Evolutionary conservation across 2,888 invertebrate species (phyloP).

Genomic region (Acanthococcus lagerstroemiae): DNA sequence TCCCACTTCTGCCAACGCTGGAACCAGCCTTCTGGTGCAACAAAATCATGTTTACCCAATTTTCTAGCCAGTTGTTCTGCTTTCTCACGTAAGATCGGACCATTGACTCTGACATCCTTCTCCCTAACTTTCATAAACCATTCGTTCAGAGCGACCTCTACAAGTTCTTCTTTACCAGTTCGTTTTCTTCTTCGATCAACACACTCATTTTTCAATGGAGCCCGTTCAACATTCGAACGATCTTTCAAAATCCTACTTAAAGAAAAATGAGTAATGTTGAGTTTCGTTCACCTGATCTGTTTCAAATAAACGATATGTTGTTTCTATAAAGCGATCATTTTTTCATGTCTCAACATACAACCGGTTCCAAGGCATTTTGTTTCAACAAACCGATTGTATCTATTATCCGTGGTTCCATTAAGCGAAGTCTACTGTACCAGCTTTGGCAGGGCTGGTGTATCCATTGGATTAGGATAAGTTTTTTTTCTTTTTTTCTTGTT

Average conservation of each 20-base stretch:
- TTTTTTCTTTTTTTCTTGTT: no score
- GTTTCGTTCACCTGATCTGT: no score
- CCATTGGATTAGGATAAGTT: no score
- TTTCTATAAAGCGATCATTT: no score
- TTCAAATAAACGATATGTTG: no score
- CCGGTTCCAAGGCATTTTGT: no score
- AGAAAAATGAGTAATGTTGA: constrained; percentile 5
- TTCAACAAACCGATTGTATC: no score
- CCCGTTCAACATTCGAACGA: constrained; percentile 12
- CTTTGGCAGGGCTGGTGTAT: no score
- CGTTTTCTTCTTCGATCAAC: constrained; percentile 9
- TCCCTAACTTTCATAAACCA: constrained; percentile 16
- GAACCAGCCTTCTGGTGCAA: constrained; percentile 35
- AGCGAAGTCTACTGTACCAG: no score
- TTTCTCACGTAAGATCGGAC: constrained; percentile 34
- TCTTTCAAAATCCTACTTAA: constrained; percentile 11
- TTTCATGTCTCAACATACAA: no score
- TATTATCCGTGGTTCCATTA: no score
- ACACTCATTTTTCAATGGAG: neutral
- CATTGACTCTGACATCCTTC: constrained; percentile 13
- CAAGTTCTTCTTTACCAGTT: constrained; percentile 18
- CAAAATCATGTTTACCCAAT: constrained; percentile 35
- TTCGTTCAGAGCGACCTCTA: constrained; percentile 14
- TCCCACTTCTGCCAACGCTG: constrained; percentile 16
- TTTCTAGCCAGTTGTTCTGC: constrained; percentile 35